A percentile compares a stretch with the other conserved stretches of the same genome.
Conservation (phyloP, 1,140 invertebrate genomes). For the Orius insidiosus region DNA sequence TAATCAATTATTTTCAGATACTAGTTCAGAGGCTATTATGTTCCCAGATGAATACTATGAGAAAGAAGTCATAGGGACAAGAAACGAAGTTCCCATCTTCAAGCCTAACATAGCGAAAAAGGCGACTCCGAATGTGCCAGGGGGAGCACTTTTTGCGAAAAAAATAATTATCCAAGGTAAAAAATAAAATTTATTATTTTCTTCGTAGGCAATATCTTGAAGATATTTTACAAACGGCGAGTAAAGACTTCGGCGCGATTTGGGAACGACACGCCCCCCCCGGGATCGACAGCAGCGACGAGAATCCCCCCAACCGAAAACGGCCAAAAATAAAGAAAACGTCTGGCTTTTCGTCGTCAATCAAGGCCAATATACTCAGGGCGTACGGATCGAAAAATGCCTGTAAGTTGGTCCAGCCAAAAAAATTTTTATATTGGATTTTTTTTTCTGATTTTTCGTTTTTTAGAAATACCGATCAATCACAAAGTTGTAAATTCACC, state of each 20-base stretch:
- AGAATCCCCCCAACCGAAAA: constrained; percentile 25
- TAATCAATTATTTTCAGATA: too few relatives aligned
- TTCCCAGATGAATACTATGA: constrained; percentile 6
- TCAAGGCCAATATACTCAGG: constrained; percentile 33
- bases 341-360: constrained; percentile 40
- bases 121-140: constrained; percentile 5
- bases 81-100: not conserved
- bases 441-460: not conserved
- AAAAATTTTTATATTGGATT: too few relatives aligned
- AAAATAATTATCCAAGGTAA: constrained; percentile 12
- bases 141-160: constrained; percentile 12
- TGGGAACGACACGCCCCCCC: constrained; percentile 13
- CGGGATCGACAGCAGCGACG: constrained; percentile 17
- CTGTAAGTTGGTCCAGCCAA: too few relatives aligned
- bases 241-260: constrained; percentile 5
- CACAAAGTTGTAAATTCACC: constrained; percentile 21
- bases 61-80: not conserved
- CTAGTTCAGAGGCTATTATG: not conserved
- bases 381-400: constrained; percentile 35
- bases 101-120: constrained; percentile 4
- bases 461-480: not conserved
- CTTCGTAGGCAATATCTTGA: constrained; percentile 9
- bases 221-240: constrained; percentile 5
- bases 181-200: constrained; percentile 1
- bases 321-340: constrained; percentile 28